Conservation (phyloP, 1,140 invertebrate species). For the Cydia splendana region DNA sequence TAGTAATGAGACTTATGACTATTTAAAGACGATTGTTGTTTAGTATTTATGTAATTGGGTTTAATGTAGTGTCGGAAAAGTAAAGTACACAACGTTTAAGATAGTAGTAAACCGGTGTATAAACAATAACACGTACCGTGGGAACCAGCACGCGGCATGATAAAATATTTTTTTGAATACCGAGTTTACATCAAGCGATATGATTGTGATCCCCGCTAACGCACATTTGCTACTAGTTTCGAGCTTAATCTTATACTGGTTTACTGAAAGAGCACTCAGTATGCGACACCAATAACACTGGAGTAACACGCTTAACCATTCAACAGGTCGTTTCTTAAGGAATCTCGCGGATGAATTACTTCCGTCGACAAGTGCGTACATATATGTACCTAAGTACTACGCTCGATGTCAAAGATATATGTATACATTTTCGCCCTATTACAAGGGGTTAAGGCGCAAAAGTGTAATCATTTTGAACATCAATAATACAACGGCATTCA, state of each 20-base stretch:
- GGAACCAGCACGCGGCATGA: neutral
- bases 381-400: neutral
- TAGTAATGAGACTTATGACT: neutral
- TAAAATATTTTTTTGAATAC: neutral
- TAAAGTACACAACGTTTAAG: slow-evolving; percentile 16
- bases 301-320: slow-evolving; percentile 25
- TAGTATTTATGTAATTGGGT: neutral
- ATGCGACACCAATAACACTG: neutral
- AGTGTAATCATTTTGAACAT: neutral
- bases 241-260: neutral
- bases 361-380: slow-evolving; percentile 1
- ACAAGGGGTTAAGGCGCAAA: neutral
- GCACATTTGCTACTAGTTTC: neutral
- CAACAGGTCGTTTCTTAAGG: slow-evolving; percentile 24
- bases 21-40: neutral
- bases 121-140: slow-evolving; percentile 3
- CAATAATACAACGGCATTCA: neutral
- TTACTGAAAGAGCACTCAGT: neutral
- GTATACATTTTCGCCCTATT: neutral
- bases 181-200: neutral
- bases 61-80: neutral
- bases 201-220: neutral
- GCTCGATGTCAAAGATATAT: neutral
- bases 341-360: slow-evolving; percentile 3
- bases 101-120: neutral